A percentile compares a stretch with the other conserved stretches of the same genome.
phyloP scores from a whole-genome alignment of 2,113 vertebrate genomes.

The Cavia aperea region DNA sequence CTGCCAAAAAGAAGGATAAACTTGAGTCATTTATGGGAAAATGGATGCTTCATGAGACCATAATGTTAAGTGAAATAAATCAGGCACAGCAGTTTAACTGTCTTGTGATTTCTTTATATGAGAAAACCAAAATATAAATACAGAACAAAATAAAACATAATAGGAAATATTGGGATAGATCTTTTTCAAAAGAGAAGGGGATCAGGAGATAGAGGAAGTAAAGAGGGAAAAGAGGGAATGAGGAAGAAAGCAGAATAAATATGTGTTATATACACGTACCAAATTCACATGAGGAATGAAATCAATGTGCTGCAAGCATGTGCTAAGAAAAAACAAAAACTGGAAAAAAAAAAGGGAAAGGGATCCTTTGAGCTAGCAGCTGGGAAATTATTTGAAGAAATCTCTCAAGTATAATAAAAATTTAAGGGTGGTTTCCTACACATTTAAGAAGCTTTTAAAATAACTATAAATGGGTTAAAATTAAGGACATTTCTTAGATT shows the following conservation, averaged over 20 bases:
- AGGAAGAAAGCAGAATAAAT: not conserved
- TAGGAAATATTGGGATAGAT: not conserved
- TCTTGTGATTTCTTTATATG: not conserved
- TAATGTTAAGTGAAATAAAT: not conserved
- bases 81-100: not conserved
- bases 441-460: constrained; percentile 16
- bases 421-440: not conserved
- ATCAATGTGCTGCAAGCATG: not conserved
- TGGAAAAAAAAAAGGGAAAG: not conserved
- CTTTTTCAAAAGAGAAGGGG: not conserved
- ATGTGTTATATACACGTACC: not conserved
- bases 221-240: not conserved
- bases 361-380: not conserved
- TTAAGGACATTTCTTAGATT: constrained; percentile 1
- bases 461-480: constrained; percentile 11
- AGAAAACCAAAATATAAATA: not conserved
- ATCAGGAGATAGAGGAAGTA: not conserved
- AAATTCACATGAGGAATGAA: not conserved
- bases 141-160: not conserved
- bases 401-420: constrained; percentile 2
- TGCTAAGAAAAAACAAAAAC: not conserved
- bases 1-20: not conserved
- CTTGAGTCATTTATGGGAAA: not conserved
- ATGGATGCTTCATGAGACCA: not conserved
- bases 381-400: not conserved